Evolutionary conservation across 2,113 vertebrate species (phyloP).

Genomic region (Bubo bubo): DNA sequence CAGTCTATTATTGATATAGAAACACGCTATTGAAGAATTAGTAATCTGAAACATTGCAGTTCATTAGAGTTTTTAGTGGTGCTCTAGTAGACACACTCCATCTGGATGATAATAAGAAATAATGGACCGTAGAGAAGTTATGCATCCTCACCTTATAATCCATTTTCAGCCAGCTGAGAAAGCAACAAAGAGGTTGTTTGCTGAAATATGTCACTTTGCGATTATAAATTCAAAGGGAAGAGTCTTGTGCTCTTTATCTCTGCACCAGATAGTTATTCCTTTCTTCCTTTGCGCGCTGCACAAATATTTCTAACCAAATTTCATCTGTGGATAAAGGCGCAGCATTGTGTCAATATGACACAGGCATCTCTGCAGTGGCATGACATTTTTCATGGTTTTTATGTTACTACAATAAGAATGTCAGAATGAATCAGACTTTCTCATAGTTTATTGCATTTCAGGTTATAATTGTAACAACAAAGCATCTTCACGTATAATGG

Average conservation of each 20-base stretch:
- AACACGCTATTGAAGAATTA: slow-evolving; percentile 28
- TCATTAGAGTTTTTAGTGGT: slow-evolving; percentile 31
- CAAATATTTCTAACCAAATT: not conserved
- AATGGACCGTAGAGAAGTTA: slow-evolving; percentile 12
- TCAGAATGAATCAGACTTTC: not conserved
- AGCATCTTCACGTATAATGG: not conserved
- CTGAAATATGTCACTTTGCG: not conserved
- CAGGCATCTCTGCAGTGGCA: not conserved
- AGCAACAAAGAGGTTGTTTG: not conserved
- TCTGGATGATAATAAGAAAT: slow-evolving; percentile 46
- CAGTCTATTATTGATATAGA: slow-evolving; percentile 14
- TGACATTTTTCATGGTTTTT: not conserved
- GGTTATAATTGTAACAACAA: not conserved
- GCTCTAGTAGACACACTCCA: not conserved
- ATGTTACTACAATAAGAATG: not conserved
- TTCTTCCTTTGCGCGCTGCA: not conserved
- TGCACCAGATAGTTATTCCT: not conserved
- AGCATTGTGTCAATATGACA: not conserved
- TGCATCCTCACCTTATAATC: slow-evolving; percentile 34
- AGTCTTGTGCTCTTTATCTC: not conserved
- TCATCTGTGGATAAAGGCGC: not conserved
- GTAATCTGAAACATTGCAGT: not conserved
- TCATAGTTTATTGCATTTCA: slow-evolving; percentile 3
- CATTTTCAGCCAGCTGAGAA: slow-evolving; percentile 35
- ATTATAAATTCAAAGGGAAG: not conserved